Conservation (phyloP, 1,140 invertebrate species). For the Probaryconus sp. region DNA sequence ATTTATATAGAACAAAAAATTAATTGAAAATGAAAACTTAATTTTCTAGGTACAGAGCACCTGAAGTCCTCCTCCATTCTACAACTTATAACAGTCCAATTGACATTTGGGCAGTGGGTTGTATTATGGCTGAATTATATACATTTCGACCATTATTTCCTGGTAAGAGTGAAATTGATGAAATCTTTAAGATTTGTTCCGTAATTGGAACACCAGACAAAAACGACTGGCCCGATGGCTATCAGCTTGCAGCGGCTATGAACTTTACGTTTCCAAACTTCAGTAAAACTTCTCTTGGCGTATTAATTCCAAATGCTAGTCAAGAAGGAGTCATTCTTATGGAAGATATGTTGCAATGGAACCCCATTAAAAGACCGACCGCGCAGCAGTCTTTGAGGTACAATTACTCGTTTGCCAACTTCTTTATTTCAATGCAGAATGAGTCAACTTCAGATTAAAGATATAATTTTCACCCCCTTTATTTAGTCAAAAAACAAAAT, state of each 20-base stretch:
- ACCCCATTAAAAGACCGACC: conserved; percentile 94
- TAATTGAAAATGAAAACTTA: background rate
- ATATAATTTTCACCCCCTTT: too few species aligned
- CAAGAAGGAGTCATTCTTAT: conserved; percentile 90
- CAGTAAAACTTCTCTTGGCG: conserved; percentile 86
- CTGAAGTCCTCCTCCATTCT: conserved; percentile 96
- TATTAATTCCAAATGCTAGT: conserved; percentile 91
- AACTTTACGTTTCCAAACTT: conserved; percentile 98
- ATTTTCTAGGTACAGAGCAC: conserved; percentile 88
- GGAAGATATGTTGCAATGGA: conserved; percentile 93
- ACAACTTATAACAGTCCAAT: conserved; percentile 98
- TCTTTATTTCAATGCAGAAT: background rate
- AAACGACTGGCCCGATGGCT: conserved; percentile 97
- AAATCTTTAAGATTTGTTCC: conserved; percentile 98
- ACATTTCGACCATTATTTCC: conserved; percentile 98
- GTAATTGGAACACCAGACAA: conserved; percentile 96
- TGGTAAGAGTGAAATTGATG: conserved; percentile 97
- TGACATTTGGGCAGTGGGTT: conserved; percentile 98
- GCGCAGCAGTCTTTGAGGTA: conserved; percentile 91
- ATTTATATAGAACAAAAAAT: conserved; percentile 1
- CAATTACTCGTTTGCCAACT: conserved; percentile 17
- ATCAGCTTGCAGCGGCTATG: conserved; percentile 93
- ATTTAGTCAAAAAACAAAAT: too few species aligned
- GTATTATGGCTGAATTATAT: conserved; percentile 99
- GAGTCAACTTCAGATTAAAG: too few species aligned